Percentiles rank a stretch among this genome's conserved stretches.
These are phyloP conservation scores for Xestoiulus laeticollis DNA, from an alignment of 2,888 invertebrate genomes.

Conservation along the genomic window DNA sequence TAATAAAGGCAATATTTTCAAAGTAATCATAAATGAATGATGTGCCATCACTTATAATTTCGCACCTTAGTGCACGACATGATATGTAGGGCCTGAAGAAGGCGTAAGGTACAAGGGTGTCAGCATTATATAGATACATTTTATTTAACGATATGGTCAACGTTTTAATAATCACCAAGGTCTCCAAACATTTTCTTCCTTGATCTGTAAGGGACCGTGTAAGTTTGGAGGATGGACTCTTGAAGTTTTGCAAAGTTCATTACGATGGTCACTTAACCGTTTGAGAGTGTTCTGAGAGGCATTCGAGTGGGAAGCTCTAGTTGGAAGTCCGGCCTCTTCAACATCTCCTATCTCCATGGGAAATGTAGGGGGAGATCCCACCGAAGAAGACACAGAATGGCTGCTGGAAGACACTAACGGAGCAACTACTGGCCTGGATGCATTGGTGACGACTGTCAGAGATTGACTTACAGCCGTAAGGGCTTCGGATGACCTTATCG, in stretches of 20 bases:
- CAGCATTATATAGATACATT: no score
- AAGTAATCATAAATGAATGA: no score
- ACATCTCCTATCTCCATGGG: neutral
- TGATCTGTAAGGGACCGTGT: slow-evolving; percentile 24
- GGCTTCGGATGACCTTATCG: neutral
- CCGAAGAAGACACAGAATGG: neutral
- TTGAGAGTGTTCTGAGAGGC: neutral
- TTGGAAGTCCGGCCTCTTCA: neutral
- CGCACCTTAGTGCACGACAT: no score
- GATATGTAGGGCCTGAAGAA: no score
- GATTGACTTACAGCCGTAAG: neutral
- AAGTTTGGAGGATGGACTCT: neutral
- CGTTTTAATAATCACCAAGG: slow-evolving; percentile 40
- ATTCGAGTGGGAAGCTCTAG: slow-evolving; percentile 4
- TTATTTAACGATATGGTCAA: no score
- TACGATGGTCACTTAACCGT: neutral
- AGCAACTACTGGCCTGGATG: neutral
- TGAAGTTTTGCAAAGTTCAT: neutral
- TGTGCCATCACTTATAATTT: no score
- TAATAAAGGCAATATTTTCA: no score
- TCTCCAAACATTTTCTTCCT: slow-evolving; percentile 46
- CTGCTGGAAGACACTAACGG: neutral
- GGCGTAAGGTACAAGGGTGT: no score
- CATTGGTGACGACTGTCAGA: neutral
- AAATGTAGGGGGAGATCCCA: neutral